Conservation (phyloP, 2,888 invertebrate species). For the Polylopha cassiicola region DNA sequence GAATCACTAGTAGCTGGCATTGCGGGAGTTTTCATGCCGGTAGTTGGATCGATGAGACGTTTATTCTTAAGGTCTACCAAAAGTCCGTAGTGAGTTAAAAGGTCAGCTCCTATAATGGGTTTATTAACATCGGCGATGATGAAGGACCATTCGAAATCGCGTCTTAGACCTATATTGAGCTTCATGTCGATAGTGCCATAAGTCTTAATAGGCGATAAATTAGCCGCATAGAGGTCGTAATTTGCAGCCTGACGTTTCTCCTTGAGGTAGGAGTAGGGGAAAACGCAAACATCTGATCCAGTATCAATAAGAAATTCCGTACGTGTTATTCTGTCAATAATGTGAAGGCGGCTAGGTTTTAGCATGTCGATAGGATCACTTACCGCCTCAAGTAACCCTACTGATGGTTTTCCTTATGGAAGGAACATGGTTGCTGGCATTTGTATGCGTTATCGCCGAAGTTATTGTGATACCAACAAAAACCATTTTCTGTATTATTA, state of each 20-base stretch:
- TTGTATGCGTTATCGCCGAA: conserved; percentile 21
- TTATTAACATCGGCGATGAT: not conserved
- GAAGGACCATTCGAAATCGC: not conserved
- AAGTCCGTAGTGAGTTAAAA: not conserved
- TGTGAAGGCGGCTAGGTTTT: conserved; percentile 29
- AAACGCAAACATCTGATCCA: conserved; percentile 23
- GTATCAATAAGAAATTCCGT: conserved; percentile 25
- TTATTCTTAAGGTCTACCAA: not conserved
- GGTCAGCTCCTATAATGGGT: not conserved
- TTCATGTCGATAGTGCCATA: not conserved
- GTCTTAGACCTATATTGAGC: not conserved
- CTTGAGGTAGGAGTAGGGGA: conserved; percentile 14
- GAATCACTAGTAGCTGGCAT: too few species aligned
- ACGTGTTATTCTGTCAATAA: conserved; percentile 27
- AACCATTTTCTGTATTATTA: too few species aligned
- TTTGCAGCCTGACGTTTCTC: not conserved
- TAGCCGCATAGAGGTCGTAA: conserved; percentile 10
- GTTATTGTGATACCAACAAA: conserved; percentile 23
- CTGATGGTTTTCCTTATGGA: conserved; percentile 19
- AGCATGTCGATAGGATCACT: conserved; percentile 23
- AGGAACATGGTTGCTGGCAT: conserved; percentile 27
- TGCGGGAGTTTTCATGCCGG: too few species aligned
- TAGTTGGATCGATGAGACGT: not conserved
- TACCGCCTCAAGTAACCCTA: conserved; percentile 32
- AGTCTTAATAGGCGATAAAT: not conserved